phyloP scores from a whole-genome alignment of 2,888 invertebrate genomes.

The Malthinus seriepunctatus region DNA sequence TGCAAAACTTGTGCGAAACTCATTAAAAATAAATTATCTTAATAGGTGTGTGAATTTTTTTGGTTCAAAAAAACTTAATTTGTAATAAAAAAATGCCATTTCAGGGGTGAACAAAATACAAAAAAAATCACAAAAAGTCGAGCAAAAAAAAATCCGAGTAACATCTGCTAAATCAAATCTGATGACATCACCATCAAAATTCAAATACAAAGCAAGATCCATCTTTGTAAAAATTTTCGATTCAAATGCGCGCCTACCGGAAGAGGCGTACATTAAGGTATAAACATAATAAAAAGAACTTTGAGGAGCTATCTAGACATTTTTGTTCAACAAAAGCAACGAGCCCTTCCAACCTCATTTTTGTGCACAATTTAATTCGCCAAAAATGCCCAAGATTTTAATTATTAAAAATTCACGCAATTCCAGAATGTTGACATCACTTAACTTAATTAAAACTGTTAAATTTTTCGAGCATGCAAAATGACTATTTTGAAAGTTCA shows the following conservation, averaged over 20 bases:
- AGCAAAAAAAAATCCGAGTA: background rate
- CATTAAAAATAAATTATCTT: no score
- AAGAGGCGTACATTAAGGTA: slow-evolving; percentile 33
- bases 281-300: slow-evolving; percentile 20
- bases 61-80: no score
- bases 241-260: slow-evolving; percentile 29
- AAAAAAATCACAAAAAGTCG: no score
- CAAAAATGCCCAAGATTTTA: background rate
- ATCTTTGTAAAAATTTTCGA: slow-evolving; percentile 26
- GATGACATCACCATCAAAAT: slow-evolving; percentile 19
- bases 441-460: no score
- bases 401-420: no score
- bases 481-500: no score
- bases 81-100: no score
- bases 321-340: slow-evolving; percentile 11
- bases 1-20: no score
- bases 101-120: no score
- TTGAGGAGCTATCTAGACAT: slow-evolving; percentile 12
- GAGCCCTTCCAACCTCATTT: slow-evolving; percentile 12
- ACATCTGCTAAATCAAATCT: slow-evolving; percentile 16
- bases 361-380: background rate
- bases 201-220: slow-evolving; percentile 12
- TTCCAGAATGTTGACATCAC: no score
- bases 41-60: no score
- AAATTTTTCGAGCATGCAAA: no score